phyloP scores from a whole-genome alignment of 2,797 vertebrate genomes.

The Apogon hyalosoma region DNA sequence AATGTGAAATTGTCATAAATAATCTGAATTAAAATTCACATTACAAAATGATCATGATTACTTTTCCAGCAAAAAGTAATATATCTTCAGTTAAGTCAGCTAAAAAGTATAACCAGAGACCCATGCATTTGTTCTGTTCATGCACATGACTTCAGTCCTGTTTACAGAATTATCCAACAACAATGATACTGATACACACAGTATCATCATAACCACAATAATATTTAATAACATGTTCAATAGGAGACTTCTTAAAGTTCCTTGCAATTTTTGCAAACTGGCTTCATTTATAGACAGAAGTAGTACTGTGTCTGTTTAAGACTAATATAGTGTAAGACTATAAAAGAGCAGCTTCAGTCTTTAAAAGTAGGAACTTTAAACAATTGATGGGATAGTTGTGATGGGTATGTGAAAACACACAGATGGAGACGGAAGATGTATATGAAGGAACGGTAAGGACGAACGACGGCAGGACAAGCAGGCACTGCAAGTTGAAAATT shows the following conservation, averaged over 20 bases:
- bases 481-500: conserved; percentile 84
- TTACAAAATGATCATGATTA: conserved; percentile 29
- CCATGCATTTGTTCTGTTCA: conserved; percentile 49
- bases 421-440: neutral
- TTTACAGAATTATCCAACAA: conserved; percentile 26
- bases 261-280: neutral
- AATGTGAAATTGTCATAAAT: conserved; percentile 20
- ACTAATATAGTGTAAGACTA: conserved; percentile 19
- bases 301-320: conserved; percentile 32
- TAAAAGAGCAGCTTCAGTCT: conserved; percentile 3
- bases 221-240: neutral
- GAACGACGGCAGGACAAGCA: conserved; percentile 42
- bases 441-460: conserved; percentile 50
- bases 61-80: conserved; percentile 39
- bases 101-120: conserved; percentile 14
- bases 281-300: conserved; percentile 28
- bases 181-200: conserved; percentile 25
- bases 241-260: neutral
- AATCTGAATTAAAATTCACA: conserved; percentile 32
- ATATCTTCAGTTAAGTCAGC: conserved; percentile 1
- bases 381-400: conserved; percentile 4
- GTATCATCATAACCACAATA: conserved; percentile 16
- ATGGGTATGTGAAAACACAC: neutral
- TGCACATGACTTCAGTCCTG: conserved; percentile 51
- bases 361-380: conserved; percentile 19